Conservation (phyloP, 2,888 invertebrate species). For the Drosophila robusta region DNA sequence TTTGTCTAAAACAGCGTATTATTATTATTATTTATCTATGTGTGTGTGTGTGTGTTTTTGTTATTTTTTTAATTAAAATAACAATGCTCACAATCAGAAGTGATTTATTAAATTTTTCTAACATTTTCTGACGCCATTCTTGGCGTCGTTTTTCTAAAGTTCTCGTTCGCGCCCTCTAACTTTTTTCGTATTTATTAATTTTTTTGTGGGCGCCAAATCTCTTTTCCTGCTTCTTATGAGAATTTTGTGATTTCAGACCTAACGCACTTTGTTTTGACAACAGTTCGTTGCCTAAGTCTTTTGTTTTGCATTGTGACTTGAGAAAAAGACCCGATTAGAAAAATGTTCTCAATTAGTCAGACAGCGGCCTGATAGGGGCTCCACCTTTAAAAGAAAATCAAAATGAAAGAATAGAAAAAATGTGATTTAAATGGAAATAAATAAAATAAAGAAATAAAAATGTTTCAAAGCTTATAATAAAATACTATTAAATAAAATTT, state of each 20-base stretch:
- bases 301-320: conserved; percentile 48
- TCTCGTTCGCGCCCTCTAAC: conserved; percentile 8
- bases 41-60: conserved; percentile 15
- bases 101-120: conserved; percentile 70
- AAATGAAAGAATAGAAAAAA: conserved; percentile 1
- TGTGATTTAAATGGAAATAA: neutral
- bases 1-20: conserved; percentile 46
- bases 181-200: neutral
- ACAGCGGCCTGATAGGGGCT: neutral
- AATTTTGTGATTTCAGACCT: neutral
- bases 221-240: conserved; percentile 25
- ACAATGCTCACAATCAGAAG: conserved; percentile 72
- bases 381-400: conserved; percentile 11
- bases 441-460: too few species aligned
- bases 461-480: too few species aligned
- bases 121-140: conserved; percentile 46
- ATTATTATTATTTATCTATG: conserved; percentile 39
- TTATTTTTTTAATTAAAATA: conserved; percentile 69
- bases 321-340: conserved; percentile 12
- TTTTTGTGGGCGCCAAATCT: conserved; percentile 14
- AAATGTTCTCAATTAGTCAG: conserved; percentile 9
- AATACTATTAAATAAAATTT: too few species aligned
- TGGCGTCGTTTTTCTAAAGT: conserved; percentile 17
- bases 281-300: conserved; percentile 72
- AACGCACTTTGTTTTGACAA: conserved; percentile 4